phyloP scores from a whole-genome alignment of 2,797 vertebrate species.

The Ficedula albicollis region DNA sequence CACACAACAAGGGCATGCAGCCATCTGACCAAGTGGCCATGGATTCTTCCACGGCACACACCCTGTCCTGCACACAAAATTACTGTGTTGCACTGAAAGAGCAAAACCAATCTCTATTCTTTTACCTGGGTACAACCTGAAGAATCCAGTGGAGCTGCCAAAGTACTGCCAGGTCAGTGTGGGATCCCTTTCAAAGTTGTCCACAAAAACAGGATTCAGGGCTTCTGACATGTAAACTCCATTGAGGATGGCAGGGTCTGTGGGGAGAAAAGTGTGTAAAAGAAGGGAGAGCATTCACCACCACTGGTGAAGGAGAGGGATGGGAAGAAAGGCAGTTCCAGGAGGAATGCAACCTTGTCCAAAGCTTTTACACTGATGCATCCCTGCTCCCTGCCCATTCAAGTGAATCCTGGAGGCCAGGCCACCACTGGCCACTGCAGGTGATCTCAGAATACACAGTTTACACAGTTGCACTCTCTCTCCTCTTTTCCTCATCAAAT shows the following conservation, averaged over 20 bases:
- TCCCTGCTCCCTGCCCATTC: background rate
- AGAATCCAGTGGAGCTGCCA: slow-evolving; percentile 92
- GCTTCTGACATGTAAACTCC: slow-evolving; percentile 95
- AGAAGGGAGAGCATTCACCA: background rate
- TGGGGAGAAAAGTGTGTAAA: background rate
- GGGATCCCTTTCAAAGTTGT: slow-evolving; percentile 92
- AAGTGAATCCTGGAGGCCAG: background rate
- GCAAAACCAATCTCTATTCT: rapidly evolving
- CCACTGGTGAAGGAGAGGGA: rapidly evolving
- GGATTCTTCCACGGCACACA: background rate
- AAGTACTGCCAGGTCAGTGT: slow-evolving; percentile 98
- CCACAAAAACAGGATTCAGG: slow-evolving; percentile 89
- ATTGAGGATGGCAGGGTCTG: slow-evolving; percentile 91
- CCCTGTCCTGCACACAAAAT: background rate
- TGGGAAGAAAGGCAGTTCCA: background rate
- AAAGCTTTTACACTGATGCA: background rate
- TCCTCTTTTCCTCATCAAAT: background rate
- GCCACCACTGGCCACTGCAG: background rate
- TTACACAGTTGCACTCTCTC: background rate
- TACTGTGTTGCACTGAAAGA: rapidly evolving
- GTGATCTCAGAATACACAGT: background rate
- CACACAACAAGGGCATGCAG: background rate
- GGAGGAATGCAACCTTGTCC: background rate
- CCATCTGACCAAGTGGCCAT: background rate
- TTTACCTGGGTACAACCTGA: slow-evolving; percentile 93